Evolutionary conservation across 2,888 invertebrate species (phyloP), one percentile per base, ranked within the genome.

Genomic region (Dolichopus griseipennis): DNA sequence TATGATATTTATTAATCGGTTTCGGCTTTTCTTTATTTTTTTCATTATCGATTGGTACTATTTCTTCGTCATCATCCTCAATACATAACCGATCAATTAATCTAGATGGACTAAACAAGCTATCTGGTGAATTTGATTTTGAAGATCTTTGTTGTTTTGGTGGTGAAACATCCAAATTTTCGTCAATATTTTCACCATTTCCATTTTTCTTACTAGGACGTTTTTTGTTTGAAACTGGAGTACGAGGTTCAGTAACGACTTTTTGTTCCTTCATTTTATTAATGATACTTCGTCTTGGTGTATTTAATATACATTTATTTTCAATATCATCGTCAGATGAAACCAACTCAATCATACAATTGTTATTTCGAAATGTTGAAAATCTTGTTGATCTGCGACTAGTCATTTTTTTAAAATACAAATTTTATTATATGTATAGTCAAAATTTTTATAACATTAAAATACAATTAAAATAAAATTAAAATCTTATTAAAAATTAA

Each of bases 1-100:
- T 81, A 72, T 79, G 80, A 68, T 79, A 81, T 71, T 80, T 80
- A 68, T 78, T 79, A 20, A 52, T 62, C 75, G 75, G 18, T 73
- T 72, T 3, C 74, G 21, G 7, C 20, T 33, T 33, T 27, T 18
- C 22, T 64, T 34, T 20, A 20, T 10, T n/a, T 33, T 21, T 15
- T 10, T 18, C 27, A 12, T 21, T 27, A 61, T 69, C 69, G n/a
- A n/a, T n/a, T 27, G 5, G 5, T 5, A 2, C 27, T 10, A 68
- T 67, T 2, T 33, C 68, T 10, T 70, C 69, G 8, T 70, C 66
- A 20, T 65, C 64, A 61, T 70, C 67, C 34, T 80, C 79, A 64
- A 81, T 78, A 71, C 79, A 80, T 12, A 81, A 72, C 7, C 79
- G 75, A 68, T 78, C 77, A 12, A 81, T 66, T 3, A 81, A 72